Conservation (phyloP, 2,888 invertebrate species). For the Lepidocyrtoides sp. region DNA sequence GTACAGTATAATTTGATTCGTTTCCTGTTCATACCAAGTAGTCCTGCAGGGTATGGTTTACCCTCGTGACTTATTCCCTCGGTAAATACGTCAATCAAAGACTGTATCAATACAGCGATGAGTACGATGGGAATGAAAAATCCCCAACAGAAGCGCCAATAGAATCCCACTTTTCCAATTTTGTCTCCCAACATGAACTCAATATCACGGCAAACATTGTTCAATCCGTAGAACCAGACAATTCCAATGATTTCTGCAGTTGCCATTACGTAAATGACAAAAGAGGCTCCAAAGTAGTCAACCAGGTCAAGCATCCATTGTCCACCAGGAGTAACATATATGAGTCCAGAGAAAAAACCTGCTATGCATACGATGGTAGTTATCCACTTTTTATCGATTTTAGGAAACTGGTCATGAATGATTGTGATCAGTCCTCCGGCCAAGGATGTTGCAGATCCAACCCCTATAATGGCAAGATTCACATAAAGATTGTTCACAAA, state of each 20-base stretch:
- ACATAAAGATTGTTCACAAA: too few relatives aligned
- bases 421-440: constrained; percentile 91
- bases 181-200: constrained; percentile 93
- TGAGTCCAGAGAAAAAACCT: constrained; percentile 89
- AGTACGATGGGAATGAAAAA: constrained; percentile 89
- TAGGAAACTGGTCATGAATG: constrained; percentile 90
- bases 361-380: constrained; percentile 89
- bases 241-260: constrained; percentile 89
- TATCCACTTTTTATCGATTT: constrained; percentile 88
- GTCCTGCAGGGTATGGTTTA: constrained; percentile 30
- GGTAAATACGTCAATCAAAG: constrained; percentile 23
- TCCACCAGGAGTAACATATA: constrained; percentile 91
- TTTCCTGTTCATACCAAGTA: constrained; percentile 42
- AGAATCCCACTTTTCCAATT: constrained; percentile 90
- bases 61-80: constrained; percentile 36
- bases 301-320: constrained; percentile 89
- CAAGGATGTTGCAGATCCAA: constrained; percentile 92
- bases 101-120: constrained; percentile 15
- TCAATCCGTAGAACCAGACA: constrained; percentile 89
- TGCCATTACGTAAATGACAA: constrained; percentile 89
- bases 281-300: constrained; percentile 89
- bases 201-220: constrained; percentile 91
- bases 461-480: constrained; percentile 92
- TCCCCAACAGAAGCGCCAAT: constrained; percentile 94
- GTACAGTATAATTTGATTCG: too few relatives aligned